Base-by-base conservation (phyloP, 2,113 vertebrate species). In the Macquaria australasica region DNA sequence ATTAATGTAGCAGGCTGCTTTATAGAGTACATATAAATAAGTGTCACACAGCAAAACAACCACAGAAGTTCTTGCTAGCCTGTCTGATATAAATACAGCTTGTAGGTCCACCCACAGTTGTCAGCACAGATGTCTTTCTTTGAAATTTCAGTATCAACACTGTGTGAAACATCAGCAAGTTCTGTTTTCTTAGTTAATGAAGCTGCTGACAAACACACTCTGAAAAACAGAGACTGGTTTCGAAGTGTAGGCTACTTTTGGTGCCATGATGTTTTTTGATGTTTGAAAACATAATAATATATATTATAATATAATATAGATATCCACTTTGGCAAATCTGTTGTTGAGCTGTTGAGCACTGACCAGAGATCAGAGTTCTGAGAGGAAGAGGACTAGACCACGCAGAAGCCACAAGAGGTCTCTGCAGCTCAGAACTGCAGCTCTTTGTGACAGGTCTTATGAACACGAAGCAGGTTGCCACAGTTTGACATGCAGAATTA, bases 401-500 rank as follows among this genome's bases (percentile, higher is more conserved):
- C 5, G 7, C 55, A 21, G 58, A 50, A 39, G 28, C 90, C 91
- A 90, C 88, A 74, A 84, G 91, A 90, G 71, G 91, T 89, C 93
- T 16, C 88, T 89, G 74, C 75, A 62, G 83, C 81, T 80, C 85
- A 73, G 55, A 67, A 0, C 37, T 68, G 58, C 59, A 45, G 50
- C 43, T 25, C 11, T 56, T 8, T 31, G 39, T 9, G 28, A 9
- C 37, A 53, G 39, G 14, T 73, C 10, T n/a, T 15, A 3, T 9
- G 28, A 87, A 74, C 55, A 66, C 11, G 63, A 62, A 85, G 67
- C 59, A 72, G 66, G 60, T 68, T 76, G 37, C 55, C 41, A 75
- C 48, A 67, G 20, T 80, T 69, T 83, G 79, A 87, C 85, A 51
- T 41, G 69, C 50, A 31, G 41, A 51, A 66, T 71, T 77, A 11